These are phyloP conservation scores for Crocodylus rhombifer DNA, from an alignment of 2,797 vertebrate species.

Conservation along the genomic window DNA sequence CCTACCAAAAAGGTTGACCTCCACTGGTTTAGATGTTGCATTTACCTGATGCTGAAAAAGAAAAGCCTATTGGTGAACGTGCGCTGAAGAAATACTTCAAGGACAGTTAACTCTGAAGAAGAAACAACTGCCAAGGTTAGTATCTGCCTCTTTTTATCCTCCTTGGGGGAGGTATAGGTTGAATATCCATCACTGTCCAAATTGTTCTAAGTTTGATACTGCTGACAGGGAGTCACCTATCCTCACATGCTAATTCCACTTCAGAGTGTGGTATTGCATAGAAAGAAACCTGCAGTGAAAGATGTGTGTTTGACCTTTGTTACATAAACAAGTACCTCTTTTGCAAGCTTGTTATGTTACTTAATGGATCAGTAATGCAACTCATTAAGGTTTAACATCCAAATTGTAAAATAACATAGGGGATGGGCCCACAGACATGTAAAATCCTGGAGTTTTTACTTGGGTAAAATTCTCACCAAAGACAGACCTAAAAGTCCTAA, in stretches of 20 bases:
- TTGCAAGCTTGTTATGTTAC: slow-evolving; percentile 10
- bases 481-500: background rate
- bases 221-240: background rate
- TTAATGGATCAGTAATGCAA: slow-evolving; percentile 4
- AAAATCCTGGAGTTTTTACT: background rate
- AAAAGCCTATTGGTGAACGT: background rate
- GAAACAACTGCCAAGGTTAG: background rate
- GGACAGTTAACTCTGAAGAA: background rate
- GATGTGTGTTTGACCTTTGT: slow-evolving; percentile 33
- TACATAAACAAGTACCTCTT: background rate
- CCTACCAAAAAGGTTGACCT: too few species aligned
- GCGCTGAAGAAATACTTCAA: background rate
- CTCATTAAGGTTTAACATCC: background rate
- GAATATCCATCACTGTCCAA: background rate
- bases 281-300: background rate
- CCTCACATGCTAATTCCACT: background rate
- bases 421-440: background rate
- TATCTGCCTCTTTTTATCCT: background rate
- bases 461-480: background rate
- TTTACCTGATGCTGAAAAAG: background rate
- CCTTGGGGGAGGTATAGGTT: background rate
- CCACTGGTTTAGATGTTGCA: too few species aligned
- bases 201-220: background rate
- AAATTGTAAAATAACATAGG: background rate
- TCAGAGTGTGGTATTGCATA: background rate